Evolutionary conservation across 2,888 invertebrate species (phyloP).

Genomic region (Cephus rjabovi): DNA sequence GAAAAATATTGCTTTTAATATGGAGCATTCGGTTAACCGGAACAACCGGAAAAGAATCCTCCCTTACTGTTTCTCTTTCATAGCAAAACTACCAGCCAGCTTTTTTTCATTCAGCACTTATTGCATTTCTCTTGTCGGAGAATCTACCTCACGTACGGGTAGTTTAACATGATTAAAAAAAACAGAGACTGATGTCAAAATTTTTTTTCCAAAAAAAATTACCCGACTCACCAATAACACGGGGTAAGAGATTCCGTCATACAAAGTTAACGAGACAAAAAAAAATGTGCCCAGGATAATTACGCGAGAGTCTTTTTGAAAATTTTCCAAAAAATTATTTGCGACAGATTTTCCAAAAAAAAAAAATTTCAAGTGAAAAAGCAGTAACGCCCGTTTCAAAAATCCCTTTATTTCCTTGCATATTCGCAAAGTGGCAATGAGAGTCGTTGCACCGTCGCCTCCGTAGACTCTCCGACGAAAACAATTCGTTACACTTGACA

Average conservation of each 20-base stretch:
- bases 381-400: not conserved
- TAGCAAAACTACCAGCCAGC: not conserved
- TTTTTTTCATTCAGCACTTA: not conserved
- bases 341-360: not conserved
- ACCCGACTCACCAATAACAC: too few relatives aligned
- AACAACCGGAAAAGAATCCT: not conserved
- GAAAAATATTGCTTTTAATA: not conserved
- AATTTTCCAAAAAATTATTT: not conserved
- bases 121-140: not conserved
- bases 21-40: not conserved
- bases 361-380: not conserved
- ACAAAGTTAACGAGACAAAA: too few relatives aligned
- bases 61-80: not conserved
- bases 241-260: too few relatives aligned
- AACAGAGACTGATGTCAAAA: not conserved
- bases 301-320: too few relatives aligned
- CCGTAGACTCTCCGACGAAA: constrained; percentile 21
- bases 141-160: not conserved
- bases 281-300: too few relatives aligned
- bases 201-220: not conserved
- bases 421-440: not conserved
- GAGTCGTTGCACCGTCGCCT: not conserved
- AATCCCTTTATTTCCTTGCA: not conserved
- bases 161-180: not conserved
- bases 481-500: constrained; percentile 48